Base-by-base conservation (phyloP, 1,140 invertebrate species). In the Agrypnia vestita region DNA sequence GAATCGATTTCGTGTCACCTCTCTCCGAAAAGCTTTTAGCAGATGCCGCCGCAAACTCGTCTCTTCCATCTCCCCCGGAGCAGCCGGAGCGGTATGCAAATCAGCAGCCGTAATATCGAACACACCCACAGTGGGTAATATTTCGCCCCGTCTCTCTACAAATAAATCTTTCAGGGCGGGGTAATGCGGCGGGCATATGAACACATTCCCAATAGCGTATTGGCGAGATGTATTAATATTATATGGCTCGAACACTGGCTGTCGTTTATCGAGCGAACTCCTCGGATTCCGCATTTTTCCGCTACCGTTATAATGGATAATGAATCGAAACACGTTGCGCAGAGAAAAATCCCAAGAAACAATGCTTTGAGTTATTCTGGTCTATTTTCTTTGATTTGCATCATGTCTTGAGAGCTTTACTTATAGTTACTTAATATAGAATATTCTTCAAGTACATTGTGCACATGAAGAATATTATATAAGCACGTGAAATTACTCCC, bases 121-220 rank as follows among this genome's bases (percentile, higher is more conserved):
- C 67, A 10, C 12, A 67, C 15, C 43, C 44, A 19, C 46, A 51
- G 47, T 43, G 6, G n/a, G n/a, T 9, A 47, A 15, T 17, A 17
- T n/a, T 47, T 69, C 44, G 64, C 19, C 64, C 64, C 44, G 64
- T 71, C 67, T 71, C 67, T 51, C 47, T 21, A 12, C 19, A 25
- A 15, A 71, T 71, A 71, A 71, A 71, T 71, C 67, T 71, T 71
- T 71, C 67, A 25, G 11, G 21, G 67, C n/a, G 62, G 19, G 67
- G 67, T 13, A 62, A 21, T 47, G 46, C 67, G 46, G 67, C 43
- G 49, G 49, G 49, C 44, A 47, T 21, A 62, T 62, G 59, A 62
- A 62, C 59, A 62, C 59, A 64, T 71, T 71, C 21, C 67, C 67
- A 71, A 71, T 53, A 25, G 17, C 61, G 44, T 67, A n/a, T 47